Base-by-base conservation (phyloP, 2,113 vertebrate species). In the Corythornis vintsioides region DNA sequence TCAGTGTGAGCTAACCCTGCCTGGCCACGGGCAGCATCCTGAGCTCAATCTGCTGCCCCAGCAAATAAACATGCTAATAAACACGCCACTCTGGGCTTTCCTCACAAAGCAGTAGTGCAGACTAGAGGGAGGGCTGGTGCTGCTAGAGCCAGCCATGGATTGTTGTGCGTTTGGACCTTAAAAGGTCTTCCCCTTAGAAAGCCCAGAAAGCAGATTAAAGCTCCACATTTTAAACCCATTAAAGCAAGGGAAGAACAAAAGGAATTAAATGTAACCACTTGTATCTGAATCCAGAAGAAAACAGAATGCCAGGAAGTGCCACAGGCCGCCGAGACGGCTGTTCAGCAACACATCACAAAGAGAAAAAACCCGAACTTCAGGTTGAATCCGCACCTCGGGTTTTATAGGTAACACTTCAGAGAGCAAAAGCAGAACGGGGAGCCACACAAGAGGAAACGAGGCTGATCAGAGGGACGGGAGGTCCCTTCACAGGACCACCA, bases 261-360 rank as follows among this genome's bases (percentile, higher is more conserved):
- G 11, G 61, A 74, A 81, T 7, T 7, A 17, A 40, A 12, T 0
- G 0, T 11, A 56, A 33, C 3, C 0, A 8, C 28, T 13, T 8
- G 5, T 17, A 21, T 64, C 73, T 50, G 48, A 26, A 53, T 14
- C 6, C 3, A 38, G 18, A 52, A 47, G 7, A 40, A 72, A 47
- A 20, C 21, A 40, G 13, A 14, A 35, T n/a, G 33, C 28, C 33
- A 79, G 24, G 21, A 21, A 38, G 29, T 28, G n/a, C 24, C 6
- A 24, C 0, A 15, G 26, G 21, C 43, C 59, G 4, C 31, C 2
- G 15, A 59, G 3, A 20, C 6, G 6, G 28, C 40, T 71, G 6
- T 10, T 47, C 14, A 72, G 21, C 33, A 74, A 6, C 4, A 56
- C 69, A 1, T 9, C 4, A 33, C 33, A 35, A 12, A 9, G 1